Evolutionary conservation across 2,113 vertebrate species (phyloP).

Genomic region (Sebastes fasciatus): DNA sequence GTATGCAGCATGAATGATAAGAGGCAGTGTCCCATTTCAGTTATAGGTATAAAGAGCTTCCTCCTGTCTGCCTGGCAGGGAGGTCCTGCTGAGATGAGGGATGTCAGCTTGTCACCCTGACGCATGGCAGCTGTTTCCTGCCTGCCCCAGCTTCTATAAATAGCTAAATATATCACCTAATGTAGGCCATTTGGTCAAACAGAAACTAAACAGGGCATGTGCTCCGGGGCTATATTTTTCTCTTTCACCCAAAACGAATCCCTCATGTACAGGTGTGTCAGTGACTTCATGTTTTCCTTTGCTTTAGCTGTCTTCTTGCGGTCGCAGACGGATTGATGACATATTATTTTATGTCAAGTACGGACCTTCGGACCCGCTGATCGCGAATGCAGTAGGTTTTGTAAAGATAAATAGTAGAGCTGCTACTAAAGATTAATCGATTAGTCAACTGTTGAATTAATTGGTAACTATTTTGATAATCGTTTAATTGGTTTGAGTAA

Average conservation of each 20-base stretch:
- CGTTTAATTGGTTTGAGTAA: too few relatives aligned
- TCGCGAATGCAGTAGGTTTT: neutral
- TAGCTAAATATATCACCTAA: constrained; percentile 79
- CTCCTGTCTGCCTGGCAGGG: constrained; percentile 74
- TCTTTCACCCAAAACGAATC: constrained; percentile 57
- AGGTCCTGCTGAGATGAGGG: constrained; percentile 80
- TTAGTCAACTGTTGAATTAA: too few relatives aligned
- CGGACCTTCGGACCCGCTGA: constrained; percentile 19
- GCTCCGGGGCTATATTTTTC: constrained; percentile 43
- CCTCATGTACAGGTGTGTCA: constrained; percentile 41
- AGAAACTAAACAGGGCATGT: constrained; percentile 71
- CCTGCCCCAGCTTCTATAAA: constrained; percentile 78
- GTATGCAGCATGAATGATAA: constrained; percentile 71
- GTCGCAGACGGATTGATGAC: constrained; percentile 47
- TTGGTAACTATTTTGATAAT: too few relatives aligned
- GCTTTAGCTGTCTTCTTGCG: constrained; percentile 7
- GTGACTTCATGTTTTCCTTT: constrained; percentile 19
- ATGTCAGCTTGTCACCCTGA: constrained; percentile 81
- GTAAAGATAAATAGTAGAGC: constrained; percentile 2
- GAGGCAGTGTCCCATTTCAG: constrained; percentile 69
- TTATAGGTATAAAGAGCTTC: constrained; percentile 69
- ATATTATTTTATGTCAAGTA: constrained; percentile 44
- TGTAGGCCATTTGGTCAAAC: constrained; percentile 83
- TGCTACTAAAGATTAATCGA: too few relatives aligned
- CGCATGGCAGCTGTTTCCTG: constrained; percentile 81